A percentile compares a stretch with the other conserved stretches of the same genome.
These are phyloP conservation scores for Acrobasis consociella DNA, from an alignment of 2,888 invertebrate species.

Conservation along the genomic window DNA sequence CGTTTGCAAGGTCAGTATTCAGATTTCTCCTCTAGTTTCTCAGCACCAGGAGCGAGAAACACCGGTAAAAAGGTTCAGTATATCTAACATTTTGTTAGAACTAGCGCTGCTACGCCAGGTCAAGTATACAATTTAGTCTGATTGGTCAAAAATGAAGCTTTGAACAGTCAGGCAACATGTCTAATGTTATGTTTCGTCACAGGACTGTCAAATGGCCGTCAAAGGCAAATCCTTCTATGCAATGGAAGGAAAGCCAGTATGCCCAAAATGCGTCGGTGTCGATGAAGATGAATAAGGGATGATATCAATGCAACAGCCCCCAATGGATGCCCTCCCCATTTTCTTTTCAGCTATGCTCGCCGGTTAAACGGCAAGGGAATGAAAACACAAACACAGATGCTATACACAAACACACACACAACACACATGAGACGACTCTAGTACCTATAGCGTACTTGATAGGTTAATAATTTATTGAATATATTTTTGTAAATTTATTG, in stretches of 20 bases:
- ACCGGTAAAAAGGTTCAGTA: constrained; percentile 35
- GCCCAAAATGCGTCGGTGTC: constrained; percentile 95
- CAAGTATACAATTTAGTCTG: constrained; percentile 52
- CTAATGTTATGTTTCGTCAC: constrained; percentile 58
- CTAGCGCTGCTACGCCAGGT: constrained; percentile 56
- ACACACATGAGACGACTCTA: constrained; percentile 55
- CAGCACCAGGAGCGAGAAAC: constrained; percentile 24
- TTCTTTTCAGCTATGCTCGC: constrained; percentile 79
- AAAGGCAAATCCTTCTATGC: constrained; percentile 98
- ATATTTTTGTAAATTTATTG: constrained; percentile 81
- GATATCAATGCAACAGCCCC: constrained; percentile 44
- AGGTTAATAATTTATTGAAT: constrained; percentile 66
- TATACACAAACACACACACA: constrained; percentile 45
- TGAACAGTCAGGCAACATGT: constrained; percentile 38
- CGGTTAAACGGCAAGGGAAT: constrained; percentile 47
- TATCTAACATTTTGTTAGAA: constrained; percentile 13
- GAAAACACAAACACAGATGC: constrained; percentile 38
- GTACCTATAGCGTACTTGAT: constrained; percentile 64
- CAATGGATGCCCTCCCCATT: constrained; percentile 68
- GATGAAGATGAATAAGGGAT: constrained; percentile 89
- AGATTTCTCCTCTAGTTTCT: background rate
- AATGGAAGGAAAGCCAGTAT: constrained; percentile 98
- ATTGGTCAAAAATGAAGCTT: constrained; percentile 36
- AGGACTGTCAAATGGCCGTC: constrained; percentile 97
- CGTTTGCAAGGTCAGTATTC: constrained; percentile 95